Evolutionary conservation across 2,113 vertebrate species (phyloP), one percentile per base, ranked within the genome.

Genomic region (Embiotoca jacksoni): DNA sequence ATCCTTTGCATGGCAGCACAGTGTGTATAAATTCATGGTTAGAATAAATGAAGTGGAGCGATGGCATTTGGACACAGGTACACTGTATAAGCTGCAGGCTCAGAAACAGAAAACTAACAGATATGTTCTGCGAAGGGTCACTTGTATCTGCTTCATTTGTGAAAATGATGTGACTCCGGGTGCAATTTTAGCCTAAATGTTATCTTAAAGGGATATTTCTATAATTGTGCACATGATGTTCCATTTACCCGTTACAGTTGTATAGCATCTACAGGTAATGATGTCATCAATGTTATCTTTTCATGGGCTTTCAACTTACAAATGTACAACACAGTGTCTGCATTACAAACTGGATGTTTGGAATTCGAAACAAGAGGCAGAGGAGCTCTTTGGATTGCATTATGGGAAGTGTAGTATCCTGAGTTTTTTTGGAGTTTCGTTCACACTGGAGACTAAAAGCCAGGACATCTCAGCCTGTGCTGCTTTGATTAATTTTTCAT

Each of bases 41-140:
- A 53, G 66, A 72, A 74, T 41, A 62, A 81, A 86, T 80, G 33
- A 80, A 83, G 86, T 69, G 46, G 69, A 81, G 47, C 62, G 33
- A n/a, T 0, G 0, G 33, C 30, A 54, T 15, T n/a, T 30, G 7
- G 13, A 66, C 7, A 37, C 44, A 41, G 8, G 50, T 69, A 30
- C 15, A 36, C 6, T 37, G 31, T 14, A 58, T 58, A 6, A 55
- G 30, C 0, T 0, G 15, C n/a, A 4, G 7, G 30, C 23, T 54
- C 0, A 6, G 10, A 58, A 36, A 31, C 10, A 16, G 31, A 36
- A 49, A 77, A 32, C 35, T 56, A 44, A 75, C 37, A 80, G 36
- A 15, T 14, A 73, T 31, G 5, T 44, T 4, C 13, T 23, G 23
- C 53, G 7, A 39, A 39, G 33, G 31, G 35, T 36, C 53, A 39